phyloP scores from a whole-genome alignment of 2,113 vertebrate species.

The Thalassoma bifasciatum region DNA sequence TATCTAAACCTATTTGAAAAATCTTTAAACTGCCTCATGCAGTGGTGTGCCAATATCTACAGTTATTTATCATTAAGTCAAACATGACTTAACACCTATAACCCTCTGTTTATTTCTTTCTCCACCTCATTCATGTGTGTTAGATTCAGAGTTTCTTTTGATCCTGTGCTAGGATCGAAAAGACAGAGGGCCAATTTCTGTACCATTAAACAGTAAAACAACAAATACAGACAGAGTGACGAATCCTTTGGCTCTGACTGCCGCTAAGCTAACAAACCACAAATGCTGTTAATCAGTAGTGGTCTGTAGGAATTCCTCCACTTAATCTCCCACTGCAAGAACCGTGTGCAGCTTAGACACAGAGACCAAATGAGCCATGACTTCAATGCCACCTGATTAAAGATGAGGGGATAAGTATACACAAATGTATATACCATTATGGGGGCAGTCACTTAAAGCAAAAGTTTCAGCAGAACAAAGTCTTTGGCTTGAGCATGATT shows the following conservation, averaged over 20 bases:
- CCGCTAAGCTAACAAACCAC: conserved; percentile 49
- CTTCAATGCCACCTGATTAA: conserved; percentile 26
- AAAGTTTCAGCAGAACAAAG: background rate
- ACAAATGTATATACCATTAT: conserved; percentile 25
- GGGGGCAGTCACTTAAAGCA: too few species aligned
- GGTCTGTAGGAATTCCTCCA: conserved; percentile 37
- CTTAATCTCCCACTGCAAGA: conserved; percentile 29
- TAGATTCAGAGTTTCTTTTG: conserved; percentile 38
- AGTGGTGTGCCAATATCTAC: background rate
- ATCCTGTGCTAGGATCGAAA: conserved; percentile 11
- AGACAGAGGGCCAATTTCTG: conserved; percentile 26
- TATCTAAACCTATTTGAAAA: background rate
- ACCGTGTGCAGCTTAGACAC: conserved; percentile 23
- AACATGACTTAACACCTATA: conserved; percentile 23
- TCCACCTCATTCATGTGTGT: conserved; percentile 13
- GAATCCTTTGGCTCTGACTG: conserved; percentile 48
- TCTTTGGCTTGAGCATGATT: too few species aligned
- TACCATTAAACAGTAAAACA: conserved; percentile 40
- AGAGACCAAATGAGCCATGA: conserved; percentile 14
- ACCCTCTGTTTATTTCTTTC: conserved; percentile 2
- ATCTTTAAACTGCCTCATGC: background rate
- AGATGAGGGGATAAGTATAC: conserved; percentile 43
- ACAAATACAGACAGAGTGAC: conserved; percentile 54
- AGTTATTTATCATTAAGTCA: conserved; percentile 1
- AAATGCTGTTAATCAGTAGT: conserved; percentile 13